phyloP scores from a whole-genome alignment of 2,113 vertebrate genomes.

The Gambusia holbrooki region DNA sequence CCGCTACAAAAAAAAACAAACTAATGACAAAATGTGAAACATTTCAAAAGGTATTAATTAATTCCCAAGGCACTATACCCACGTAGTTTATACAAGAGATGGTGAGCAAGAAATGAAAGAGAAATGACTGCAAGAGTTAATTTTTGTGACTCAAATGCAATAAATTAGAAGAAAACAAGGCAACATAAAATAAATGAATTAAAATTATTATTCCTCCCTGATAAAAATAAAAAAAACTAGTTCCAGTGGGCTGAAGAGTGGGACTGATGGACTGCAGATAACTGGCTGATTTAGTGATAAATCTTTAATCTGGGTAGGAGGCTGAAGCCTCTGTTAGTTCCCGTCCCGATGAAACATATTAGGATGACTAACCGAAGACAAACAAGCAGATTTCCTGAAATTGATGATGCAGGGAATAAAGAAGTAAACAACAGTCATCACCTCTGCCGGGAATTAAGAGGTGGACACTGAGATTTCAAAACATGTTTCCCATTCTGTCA shows the following conservation, averaged over 20 bases:
- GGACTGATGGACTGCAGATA: background rate
- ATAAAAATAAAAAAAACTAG: background rate
- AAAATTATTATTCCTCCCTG: background rate
- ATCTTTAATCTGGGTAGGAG: background rate
- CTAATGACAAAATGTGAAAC: no score
- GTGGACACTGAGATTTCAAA: background rate
- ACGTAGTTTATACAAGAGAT: background rate
- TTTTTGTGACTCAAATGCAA: background rate
- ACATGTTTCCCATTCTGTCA: background rate
- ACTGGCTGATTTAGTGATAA: background rate
- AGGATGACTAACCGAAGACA: background rate
- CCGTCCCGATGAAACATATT: background rate
- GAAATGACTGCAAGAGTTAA: background rate
- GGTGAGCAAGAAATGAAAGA: background rate
- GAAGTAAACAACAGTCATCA: background rate
- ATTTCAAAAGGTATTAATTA: no score
- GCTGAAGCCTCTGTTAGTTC: background rate
- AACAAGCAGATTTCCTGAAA: background rate
- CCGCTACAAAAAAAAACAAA: no score
- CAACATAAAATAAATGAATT: background rate
- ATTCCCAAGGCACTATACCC: no score
- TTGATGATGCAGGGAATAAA: background rate
- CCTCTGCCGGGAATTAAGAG: background rate
- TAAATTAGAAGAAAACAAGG: no score
- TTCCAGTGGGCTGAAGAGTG: background rate